phyloP scores from a whole-genome alignment of 2,888 invertebrate species.

The Nasonovia ribisnigri region DNA sequence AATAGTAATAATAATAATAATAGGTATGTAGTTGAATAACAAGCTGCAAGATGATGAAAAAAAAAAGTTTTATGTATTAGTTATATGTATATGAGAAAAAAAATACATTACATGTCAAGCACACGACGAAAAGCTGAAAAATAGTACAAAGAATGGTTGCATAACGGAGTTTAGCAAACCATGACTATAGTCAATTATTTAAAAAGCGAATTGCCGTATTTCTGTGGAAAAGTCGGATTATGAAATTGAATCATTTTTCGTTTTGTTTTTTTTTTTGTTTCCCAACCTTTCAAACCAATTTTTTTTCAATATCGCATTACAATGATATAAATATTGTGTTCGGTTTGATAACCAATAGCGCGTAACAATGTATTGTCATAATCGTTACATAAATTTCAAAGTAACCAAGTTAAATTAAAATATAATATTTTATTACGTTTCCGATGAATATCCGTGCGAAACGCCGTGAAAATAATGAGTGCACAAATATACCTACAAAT shows the following conservation, averaged over 20 bases:
- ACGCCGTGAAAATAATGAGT: neutral
- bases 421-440: neutral
- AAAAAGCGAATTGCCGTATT: conserved; percentile 44
- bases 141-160: conserved; percentile 54
- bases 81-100: conserved; percentile 40
- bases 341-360: neutral
- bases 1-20: conserved; percentile 45
- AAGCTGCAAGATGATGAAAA: conserved; percentile 57
- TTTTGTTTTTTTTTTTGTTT: neutral
- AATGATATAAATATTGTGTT: neutral
- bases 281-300: neutral
- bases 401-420: neutral
- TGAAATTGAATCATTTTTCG: neutral
- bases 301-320: neutral
- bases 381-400: neutral
- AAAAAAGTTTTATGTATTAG: conserved; percentile 35
- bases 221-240: neutral
- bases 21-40: conserved; percentile 46
- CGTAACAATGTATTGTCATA: neutral
- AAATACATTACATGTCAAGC: conserved; percentile 63
- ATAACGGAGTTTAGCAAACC: conserved; percentile 62
- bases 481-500: neutral
- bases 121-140: conserved; percentile 62
- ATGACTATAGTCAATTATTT: conserved; percentile 56
- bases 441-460: neutral